Evolutionary conservation across 1,140 invertebrate genomes (phyloP).

Genomic region (Agrypnia vestita): DNA sequence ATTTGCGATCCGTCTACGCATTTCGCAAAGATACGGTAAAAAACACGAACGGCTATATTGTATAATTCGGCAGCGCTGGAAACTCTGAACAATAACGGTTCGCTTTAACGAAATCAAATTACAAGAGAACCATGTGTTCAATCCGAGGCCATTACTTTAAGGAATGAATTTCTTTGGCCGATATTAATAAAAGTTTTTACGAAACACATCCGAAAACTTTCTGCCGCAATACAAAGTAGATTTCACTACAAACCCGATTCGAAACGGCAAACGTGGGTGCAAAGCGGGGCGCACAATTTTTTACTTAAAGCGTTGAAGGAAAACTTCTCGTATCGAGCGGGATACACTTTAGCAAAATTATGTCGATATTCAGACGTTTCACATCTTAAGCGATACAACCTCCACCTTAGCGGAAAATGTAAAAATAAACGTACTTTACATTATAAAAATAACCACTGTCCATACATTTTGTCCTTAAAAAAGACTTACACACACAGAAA

Average conservation of each 20-base stretch:
- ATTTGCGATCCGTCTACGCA: too few relatives aligned
- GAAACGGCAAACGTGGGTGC: not conserved
- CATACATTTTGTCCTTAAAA: too few relatives aligned
- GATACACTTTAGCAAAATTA: not conserved
- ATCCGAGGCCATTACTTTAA: conserved; percentile 23
- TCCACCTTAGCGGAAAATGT: too few relatives aligned
- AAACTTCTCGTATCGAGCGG: not conserved
- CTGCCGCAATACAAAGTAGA: not conserved
- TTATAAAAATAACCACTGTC: too few relatives aligned
- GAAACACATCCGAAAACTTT: conserved; percentile 10
- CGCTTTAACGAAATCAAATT: conserved; percentile 9
- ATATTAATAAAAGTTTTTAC: conserved; percentile 24
- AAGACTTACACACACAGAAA: too few relatives aligned
- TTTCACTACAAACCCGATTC: not conserved
- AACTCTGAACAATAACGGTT: conserved; percentile 9
- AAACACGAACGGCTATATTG: not conserved
- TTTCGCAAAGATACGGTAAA: not conserved
- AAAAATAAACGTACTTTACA: too few relatives aligned
- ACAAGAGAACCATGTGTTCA: conserved; percentile 14
- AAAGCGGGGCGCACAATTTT: not conserved
- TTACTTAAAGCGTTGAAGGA: not conserved
- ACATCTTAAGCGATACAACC: too few relatives aligned
- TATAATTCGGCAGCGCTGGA: conserved; percentile 11
- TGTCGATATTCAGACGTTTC: not conserved
- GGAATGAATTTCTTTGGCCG: conserved; percentile 12